These are phyloP conservation scores for Serripes groenlandicus DNA, from an alignment of 2,888 invertebrate species.

Conservation along the genomic window DNA sequence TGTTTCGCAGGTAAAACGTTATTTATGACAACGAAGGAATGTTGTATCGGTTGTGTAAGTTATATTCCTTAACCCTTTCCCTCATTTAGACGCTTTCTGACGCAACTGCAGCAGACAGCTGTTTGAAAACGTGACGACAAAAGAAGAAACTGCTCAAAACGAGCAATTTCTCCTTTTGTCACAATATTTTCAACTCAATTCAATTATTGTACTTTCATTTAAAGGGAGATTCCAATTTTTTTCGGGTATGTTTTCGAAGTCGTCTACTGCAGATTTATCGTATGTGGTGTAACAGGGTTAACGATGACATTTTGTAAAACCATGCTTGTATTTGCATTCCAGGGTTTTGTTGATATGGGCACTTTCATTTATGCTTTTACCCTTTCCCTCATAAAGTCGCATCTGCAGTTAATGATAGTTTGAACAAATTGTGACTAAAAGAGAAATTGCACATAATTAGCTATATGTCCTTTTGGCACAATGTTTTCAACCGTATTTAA, in stretches of 20 bases:
- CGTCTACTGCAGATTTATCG: too few relatives aligned
- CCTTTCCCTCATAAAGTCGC: not conserved
- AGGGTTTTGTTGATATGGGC: constrained; percentile 5
- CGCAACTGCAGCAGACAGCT: too few relatives aligned
- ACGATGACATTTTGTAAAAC: constrained; percentile 20
- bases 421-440: not conserved
- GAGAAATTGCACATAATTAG: not conserved
- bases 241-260: too few relatives aligned
- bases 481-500: not conserved
- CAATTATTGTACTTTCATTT: too few relatives aligned
- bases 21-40: constrained; percentile 18
- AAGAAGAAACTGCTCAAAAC: too few relatives aligned
- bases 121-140: too few relatives aligned
- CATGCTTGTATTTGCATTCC: constrained; percentile 6
- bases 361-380: constrained; percentile 10
- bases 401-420: not conserved
- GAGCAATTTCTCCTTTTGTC: too few relatives aligned
- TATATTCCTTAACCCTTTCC: constrained; percentile 24
- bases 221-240: too few relatives aligned
- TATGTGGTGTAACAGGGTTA: too few relatives aligned
- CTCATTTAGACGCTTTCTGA: too few relatives aligned
- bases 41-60: constrained; percentile 10
- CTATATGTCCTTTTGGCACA: not conserved
- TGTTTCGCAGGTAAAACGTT: not conserved
- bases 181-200: too few relatives aligned